Base-by-base conservation (phyloP, 2,113 vertebrate species). In the Spheniscus mendiculus region DNA sequence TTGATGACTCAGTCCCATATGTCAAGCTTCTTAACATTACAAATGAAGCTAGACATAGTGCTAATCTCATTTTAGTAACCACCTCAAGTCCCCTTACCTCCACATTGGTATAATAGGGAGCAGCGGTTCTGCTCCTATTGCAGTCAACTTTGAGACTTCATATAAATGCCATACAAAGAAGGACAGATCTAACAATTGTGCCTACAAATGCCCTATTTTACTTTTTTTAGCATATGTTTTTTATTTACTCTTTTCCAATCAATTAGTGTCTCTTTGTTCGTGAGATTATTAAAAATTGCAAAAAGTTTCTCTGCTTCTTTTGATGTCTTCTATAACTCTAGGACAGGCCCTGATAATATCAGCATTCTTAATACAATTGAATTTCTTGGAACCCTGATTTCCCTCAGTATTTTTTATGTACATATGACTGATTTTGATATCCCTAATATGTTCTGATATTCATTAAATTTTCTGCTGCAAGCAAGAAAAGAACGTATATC, bases 1-100 rank as follows among this genome's bases (percentile, higher is more conserved):
- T 1, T 92, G 94, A 94, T 95, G 76, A 89, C 65, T 93, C 63
- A 84, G 50, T 81, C 53, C 84, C 93, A 93, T 90, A 89, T 93
- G 95, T 47, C 14, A 5, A 95, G 40, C 45, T 97, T 87, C 86
- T 93, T 96, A 92, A 95, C 66, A 53, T 58, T 93, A 91, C 78
- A 96, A 95, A 90, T 90, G 34, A 95, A 94, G 53, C 20, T 83
- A 76, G 76, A 30, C 18, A 52, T 72, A 90, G 58, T 47, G 58
- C 29, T 96, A 83, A 93, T 83, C 83, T 93, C 83, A 53, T 95
- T 87, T 80, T 47, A 87, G 78, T 45, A 85, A 87, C 44, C n/a
- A 71, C 56, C 55, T 73, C 63, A 63, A 42, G 55, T 47, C 19
- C 25, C 23, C 12, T 78, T 79, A 61, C 47, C 22, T 92, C 71